These are phyloP conservation scores for Datnioides undecimradiatus DNA, from an alignment of 2,113 vertebrate species.

Conservation along the genomic window DNA sequence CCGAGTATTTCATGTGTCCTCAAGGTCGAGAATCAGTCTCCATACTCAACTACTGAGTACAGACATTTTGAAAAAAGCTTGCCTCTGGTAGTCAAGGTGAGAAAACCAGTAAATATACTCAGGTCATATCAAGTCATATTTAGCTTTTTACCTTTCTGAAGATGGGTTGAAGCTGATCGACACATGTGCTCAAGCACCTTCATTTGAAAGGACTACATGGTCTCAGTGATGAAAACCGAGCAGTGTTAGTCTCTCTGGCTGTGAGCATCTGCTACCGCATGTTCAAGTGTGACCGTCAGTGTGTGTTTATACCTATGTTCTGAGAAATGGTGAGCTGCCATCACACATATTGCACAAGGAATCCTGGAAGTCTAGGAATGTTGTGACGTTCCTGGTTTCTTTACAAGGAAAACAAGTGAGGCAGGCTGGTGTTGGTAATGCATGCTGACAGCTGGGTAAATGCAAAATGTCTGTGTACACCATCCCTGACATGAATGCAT, in stretches of 20 bases:
- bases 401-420: background rate
- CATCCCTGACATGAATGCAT: conserved; percentile 14
- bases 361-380: background rate
- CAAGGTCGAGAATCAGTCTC: background rate
- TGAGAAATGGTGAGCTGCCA: background rate
- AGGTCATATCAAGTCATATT: too few species aligned
- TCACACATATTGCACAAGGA: background rate
- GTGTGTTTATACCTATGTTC: background rate
- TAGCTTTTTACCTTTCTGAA: too few species aligned
- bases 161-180: background rate
- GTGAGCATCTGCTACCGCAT: background rate
- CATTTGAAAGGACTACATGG: background rate
- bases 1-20: background rate
- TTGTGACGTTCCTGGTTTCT: conserved; percentile 14
- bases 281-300: background rate
- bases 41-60: background rate
- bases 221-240: background rate
- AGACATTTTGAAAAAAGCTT: background rate
- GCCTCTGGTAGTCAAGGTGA: background rate
- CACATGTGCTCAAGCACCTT: background rate
- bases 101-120: background rate
- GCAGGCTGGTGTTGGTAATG: conserved; percentile 1
- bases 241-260: background rate
- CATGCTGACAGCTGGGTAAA: conserved; percentile 2
- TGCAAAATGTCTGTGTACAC: conserved; percentile 17